Evolutionary conservation across 2,888 invertebrate species (phyloP), one percentile per base, ranked within the genome.

Genomic region (Andrena bicolor): DNA sequence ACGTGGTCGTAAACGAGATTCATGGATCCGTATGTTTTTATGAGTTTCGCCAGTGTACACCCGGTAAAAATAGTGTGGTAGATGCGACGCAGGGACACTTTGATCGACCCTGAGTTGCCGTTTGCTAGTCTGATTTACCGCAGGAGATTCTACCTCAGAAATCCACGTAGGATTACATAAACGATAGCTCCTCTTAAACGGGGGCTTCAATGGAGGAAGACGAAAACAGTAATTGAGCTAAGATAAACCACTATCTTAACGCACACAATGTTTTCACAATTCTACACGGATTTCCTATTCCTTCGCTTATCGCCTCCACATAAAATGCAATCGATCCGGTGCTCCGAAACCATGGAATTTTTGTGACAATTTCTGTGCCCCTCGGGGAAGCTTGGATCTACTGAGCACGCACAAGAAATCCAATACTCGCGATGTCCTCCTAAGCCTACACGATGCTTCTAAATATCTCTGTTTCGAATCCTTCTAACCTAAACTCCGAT

Each of bases 211-310:
- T 16, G 6, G 23, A n/a, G 10, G 23, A 28, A 2, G 8, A 60
- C 58, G 70, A 60, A 60, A 70, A 49, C 30, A 70, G 41, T 60
- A 48, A 60, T 70, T 30, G n/a, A 60, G 48, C 48, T 8, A 7
- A 49, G 70, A 70, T 70, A 70, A 60, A 70, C 26, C 48, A 30
- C 48, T 60, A 70, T 70, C 70, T 58, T 28, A 51, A 66, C n/a
- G 51, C 20, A 6, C 53, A 56, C 56, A 68, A 56, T 56, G 53
- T 68, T 56, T 68, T 53, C 66, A 66, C 66, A 66, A 66, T 30
- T 28, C 65, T 63, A 65, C 51, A 48, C 48, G 60, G 48, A 60
- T 70, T 60, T 30, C 20, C 60, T 13, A 48, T 41, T 60, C 60
- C 70, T 70, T 58, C 28, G 35, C 16, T 69, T 69, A 69, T 69